Conservation (phyloP, 2,888 invertebrate genomes). For the Linnaemya tessellans region DNA sequence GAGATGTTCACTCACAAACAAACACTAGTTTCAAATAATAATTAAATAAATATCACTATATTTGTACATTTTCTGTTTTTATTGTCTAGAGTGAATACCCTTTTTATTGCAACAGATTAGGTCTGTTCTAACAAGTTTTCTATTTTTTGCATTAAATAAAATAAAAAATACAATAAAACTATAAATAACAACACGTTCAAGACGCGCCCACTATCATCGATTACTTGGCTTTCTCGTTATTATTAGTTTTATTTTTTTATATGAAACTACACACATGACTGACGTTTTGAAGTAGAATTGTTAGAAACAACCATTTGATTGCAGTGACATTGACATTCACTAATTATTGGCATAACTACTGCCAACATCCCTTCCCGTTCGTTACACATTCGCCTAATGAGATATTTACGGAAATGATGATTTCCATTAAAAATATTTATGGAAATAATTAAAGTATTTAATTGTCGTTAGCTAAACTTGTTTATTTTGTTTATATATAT, state of each 20-base stretch:
- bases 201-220: slow-evolving; percentile 69
- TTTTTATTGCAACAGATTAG: neutral
- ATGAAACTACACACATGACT: slow-evolving; percentile 45
- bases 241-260: slow-evolving; percentile 17
- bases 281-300: slow-evolving; percentile 21
- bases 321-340: slow-evolving; percentile 66
- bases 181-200: slow-evolving; percentile 48
- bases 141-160: neutral
- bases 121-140: slow-evolving; percentile 27
- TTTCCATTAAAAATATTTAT: slow-evolving; percentile 47
- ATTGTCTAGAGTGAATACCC: slow-evolving; percentile 4
- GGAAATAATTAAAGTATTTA: slow-evolving; percentile 28
- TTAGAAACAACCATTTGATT: slow-evolving; percentile 9
- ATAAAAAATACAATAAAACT: neutral
- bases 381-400: too few species aligned
- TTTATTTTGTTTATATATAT: slow-evolving; percentile 7
- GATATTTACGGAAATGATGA: slow-evolving; percentile 31
- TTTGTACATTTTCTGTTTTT: neutral
- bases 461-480: slow-evolving; percentile 31
- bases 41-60: neutral
- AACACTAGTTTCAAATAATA: neutral
- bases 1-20: slow-evolving; percentile 30
- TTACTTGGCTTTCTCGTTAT: slow-evolving; percentile 34
- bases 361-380: neutral
- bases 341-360: slow-evolving; percentile 37